Conservation (phyloP, 1,140 invertebrate species). For the Drosophila nasuta region DNA sequence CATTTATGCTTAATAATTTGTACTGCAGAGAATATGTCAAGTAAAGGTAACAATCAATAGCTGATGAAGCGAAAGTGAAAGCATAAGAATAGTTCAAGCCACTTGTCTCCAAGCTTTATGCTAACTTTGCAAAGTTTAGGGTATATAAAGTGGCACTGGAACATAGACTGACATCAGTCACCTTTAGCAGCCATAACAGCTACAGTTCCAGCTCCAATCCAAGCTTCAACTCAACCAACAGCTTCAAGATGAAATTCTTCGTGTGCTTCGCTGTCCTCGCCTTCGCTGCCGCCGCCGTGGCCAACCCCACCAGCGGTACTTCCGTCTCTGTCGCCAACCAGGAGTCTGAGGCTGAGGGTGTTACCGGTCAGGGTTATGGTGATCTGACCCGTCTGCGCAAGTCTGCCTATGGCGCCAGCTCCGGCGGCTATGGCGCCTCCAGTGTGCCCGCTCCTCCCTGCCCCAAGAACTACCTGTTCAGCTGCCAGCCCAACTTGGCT, state of each 20-base stretch:
- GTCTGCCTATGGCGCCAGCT: slow-evolving; percentile 69
- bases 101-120: slow-evolving; percentile 41
- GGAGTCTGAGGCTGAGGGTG: slow-evolving; percentile 55
- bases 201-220: slow-evolving; percentile 18
- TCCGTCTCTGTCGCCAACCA: slow-evolving; percentile 41
- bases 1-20: neutral
- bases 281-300: slow-evolving; percentile 59
- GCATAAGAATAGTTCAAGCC: slow-evolving; percentile 52
- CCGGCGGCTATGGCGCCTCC: slow-evolving; percentile 67
- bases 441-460: slow-evolving; percentile 72
- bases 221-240: slow-evolving; percentile 26
- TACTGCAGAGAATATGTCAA: neutral
- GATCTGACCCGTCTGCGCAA: slow-evolving; percentile 76
- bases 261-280: slow-evolving; percentile 73
- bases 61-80: slow-evolving; percentile 44
- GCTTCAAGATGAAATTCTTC: slow-evolving; percentile 75
- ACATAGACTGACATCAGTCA: slow-evolving; percentile 64
- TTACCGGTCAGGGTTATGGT: slow-evolving; percentile 49
- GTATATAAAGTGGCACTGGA: slow-evolving; percentile 58
- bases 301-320: slow-evolving; percentile 50
- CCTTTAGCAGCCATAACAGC: slow-evolving; percentile 61
- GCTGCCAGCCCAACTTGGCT: slow-evolving; percentile 77
- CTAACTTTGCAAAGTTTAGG: slow-evolving; percentile 57
- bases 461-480: slow-evolving; percentile 81
- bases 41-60: slow-evolving; percentile 8